Percentiles rank a stretch among this genome's conserved stretches.
phyloP scores from a whole-genome alignment of 2,888 invertebrate species.

The Agrotis exclamationis region DNA sequence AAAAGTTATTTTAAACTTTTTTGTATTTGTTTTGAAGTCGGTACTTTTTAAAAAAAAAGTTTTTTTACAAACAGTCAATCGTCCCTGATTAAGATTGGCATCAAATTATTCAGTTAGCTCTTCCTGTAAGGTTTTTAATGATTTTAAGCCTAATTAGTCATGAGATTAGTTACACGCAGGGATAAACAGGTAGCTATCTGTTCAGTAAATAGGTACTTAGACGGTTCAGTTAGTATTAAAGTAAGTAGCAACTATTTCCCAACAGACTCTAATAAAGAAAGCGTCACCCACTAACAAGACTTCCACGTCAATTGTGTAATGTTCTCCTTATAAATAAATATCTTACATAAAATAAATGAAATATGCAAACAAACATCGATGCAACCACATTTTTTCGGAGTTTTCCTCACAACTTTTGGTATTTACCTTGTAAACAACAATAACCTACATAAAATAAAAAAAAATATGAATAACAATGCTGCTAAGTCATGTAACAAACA shows the following conservation, averaged over 20 bases:
- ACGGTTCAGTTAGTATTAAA: background rate
- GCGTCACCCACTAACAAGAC: slow-evolving; percentile 59
- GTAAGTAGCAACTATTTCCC: slow-evolving; percentile 40
- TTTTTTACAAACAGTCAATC: background rate
- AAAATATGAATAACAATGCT: background rate
- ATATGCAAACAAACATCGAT: slow-evolving; percentile 26
- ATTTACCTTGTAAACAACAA: background rate
- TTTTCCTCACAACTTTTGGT: slow-evolving; percentile 9
- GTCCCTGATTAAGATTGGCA: slow-evolving; percentile 30
- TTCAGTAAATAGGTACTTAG: background rate
- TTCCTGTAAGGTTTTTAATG: slow-evolving; percentile 39
- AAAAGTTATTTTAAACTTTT: no score
- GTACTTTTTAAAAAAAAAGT: no score
- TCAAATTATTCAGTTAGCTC: slow-evolving; percentile 41
- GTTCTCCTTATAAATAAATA: slow-evolving; percentile 49
- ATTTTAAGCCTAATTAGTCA: slow-evolving; percentile 31
- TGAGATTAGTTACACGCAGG: slow-evolving; percentile 16
- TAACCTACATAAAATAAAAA: background rate
- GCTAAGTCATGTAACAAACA: no score
- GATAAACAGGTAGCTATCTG: background rate
- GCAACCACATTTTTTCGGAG: slow-evolving; percentile 19
- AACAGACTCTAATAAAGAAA: slow-evolving; percentile 67
- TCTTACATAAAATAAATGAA: slow-evolving; percentile 24
- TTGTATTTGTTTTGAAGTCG: no score
- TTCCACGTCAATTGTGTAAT: slow-evolving; percentile 66